Conservation (phyloP, 2,888 invertebrate genomes). For the Dasysyrphus tricinctus region DNA sequence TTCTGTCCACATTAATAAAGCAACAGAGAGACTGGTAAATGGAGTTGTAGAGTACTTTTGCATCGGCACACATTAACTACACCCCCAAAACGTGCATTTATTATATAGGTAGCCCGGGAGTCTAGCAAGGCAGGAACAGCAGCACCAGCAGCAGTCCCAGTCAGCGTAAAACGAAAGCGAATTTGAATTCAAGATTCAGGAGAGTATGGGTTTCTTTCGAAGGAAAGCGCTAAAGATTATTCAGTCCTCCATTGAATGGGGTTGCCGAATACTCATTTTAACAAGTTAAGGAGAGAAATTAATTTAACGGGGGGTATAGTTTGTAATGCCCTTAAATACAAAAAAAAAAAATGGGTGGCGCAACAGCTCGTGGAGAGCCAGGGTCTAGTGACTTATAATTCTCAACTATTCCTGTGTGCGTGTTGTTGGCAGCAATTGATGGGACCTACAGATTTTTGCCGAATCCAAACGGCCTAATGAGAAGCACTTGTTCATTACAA, state of each 20-base stretch:
- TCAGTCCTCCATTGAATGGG: constrained; percentile 15
- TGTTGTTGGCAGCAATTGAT: no score
- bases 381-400: no score
- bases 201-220: constrained; percentile 11
- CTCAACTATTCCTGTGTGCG: no score
- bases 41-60: constrained; percentile 40
- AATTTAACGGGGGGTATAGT: no score
- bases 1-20: constrained; percentile 69
- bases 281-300: background rate
- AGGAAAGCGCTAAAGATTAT: constrained; percentile 30
- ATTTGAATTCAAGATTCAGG: constrained; percentile 40
- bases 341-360: no score
- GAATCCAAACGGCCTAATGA: no score
- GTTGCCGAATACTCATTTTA: background rate
- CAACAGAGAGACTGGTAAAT: constrained; percentile 61
- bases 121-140: constrained; percentile 25
- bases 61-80: constrained; percentile 63
- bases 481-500: no score
- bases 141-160: constrained; percentile 7
- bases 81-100: constrained; percentile 26
- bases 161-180: constrained; percentile 71
- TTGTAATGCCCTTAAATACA: no score
- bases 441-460: no score
- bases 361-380: no score
- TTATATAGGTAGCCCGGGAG: constrained; percentile 53